Evolutionary conservation across 2,888 invertebrate species (phyloP).

Genomic region (Hirtodrosophila trivittata): DNA sequence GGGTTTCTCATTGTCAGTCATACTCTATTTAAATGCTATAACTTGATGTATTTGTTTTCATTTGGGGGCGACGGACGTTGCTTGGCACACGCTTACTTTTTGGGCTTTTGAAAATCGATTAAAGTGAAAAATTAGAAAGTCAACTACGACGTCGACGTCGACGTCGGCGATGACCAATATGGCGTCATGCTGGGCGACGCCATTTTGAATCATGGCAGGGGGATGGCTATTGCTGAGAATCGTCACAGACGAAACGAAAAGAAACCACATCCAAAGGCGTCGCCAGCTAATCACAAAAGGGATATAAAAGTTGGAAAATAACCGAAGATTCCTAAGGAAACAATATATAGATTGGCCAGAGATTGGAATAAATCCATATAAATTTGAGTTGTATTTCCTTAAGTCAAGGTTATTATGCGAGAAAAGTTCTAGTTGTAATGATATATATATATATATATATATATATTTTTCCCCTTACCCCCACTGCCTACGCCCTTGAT

Average conservation of each 20-base stretch:
- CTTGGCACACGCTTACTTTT: constrained; percentile 64
- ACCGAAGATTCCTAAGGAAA: too few relatives aligned
- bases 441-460: too few relatives aligned
- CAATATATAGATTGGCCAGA: too few relatives aligned
- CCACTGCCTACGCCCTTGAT: constrained; percentile 1
- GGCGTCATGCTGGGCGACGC: constrained; percentile 53
- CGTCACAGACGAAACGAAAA: constrained; percentile 37
- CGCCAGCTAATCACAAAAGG: not conserved
- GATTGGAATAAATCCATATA: too few relatives aligned
- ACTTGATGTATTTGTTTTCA: not conserved
- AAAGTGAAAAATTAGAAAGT: constrained; percentile 37
- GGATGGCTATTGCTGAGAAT: constrained; percentile 14
- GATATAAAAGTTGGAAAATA: too few relatives aligned
- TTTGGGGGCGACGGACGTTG: constrained; percentile 33
- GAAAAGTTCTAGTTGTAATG: too few relatives aligned
- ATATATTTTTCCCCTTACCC: too few relatives aligned
- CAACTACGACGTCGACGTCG: constrained; percentile 3
- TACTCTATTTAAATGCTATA: too few relatives aligned
- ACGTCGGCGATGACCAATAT: constrained; percentile 30
- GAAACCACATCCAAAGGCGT: not conserved
- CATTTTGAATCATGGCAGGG: constrained; percentile 55
- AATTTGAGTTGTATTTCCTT: too few relatives aligned
- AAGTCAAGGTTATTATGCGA: too few relatives aligned
- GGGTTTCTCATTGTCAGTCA: not conserved
- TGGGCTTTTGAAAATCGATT: constrained; percentile 54